Percentiles rank a stretch among this genome's conserved stretches.
phyloP scores from a whole-genome alignment of 2,797 vertebrate genomes.

The Anguilla obscura region DNA sequence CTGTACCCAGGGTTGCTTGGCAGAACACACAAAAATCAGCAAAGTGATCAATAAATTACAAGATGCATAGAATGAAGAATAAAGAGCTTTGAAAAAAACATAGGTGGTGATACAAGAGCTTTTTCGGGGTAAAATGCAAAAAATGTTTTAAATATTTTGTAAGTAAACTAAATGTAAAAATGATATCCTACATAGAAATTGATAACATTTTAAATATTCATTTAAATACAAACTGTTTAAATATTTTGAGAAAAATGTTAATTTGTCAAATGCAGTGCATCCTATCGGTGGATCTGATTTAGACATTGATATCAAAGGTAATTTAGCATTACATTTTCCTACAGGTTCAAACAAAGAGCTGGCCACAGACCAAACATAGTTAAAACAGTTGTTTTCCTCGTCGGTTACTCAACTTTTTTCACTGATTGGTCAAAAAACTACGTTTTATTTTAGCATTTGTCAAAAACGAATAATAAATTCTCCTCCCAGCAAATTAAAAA shows the following conservation, averaged over 20 bases:
- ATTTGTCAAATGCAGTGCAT: background rate
- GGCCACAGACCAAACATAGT: background rate
- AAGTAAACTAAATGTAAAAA: no score
- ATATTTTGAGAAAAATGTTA: background rate
- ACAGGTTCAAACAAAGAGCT: background rate
- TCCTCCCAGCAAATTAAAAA: background rate
- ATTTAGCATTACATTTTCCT: background rate
- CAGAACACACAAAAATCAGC: background rate
- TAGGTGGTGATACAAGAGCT: no score
- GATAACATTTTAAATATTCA: no score
- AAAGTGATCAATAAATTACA: background rate
- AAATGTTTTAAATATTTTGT: no score
- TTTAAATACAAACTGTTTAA: no score
- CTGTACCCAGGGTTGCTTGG: background rate
- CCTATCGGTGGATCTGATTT: background rate
- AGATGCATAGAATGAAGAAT: background rate
- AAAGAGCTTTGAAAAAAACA: no score
- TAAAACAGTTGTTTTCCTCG: background rate
- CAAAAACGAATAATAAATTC: slow-evolving; percentile 13
- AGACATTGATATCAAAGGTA: background rate
- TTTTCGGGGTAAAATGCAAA: no score
- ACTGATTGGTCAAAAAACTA: no score
- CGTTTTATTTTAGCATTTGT: background rate
- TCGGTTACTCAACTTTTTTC: background rate
- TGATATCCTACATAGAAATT: no score